Evolutionary conservation across 2,113 vertebrate species (phyloP).

Genomic region (Pteropus alecto): DNA sequence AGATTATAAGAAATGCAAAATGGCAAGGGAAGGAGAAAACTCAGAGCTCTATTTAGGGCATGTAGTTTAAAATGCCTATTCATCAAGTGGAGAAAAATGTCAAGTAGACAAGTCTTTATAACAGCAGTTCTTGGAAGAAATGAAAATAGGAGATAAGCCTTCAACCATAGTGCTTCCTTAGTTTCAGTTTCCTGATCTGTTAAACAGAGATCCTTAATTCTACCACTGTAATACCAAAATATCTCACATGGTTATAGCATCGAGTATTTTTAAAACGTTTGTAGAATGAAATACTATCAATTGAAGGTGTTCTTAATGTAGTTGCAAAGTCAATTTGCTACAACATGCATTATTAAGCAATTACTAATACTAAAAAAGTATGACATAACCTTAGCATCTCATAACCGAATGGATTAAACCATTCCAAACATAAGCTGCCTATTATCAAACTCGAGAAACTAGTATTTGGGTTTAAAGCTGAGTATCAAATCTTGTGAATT

Average conservation of each 20-base stretch:
- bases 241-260: neutral
- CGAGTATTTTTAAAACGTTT: neutral
- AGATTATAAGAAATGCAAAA: neutral
- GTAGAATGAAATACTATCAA: neutral
- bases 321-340: neutral
- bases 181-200: neutral
- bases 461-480: neutral
- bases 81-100: neutral
- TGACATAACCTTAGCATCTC: neutral
- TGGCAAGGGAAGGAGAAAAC: neutral
- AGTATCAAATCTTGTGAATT: neutral
- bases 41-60: neutral
- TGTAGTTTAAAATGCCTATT: neutral
- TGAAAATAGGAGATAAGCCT: neutral
- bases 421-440: neutral
- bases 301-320: neutral
- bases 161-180: neutral
- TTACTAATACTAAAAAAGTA: neutral
- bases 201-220: neutral
- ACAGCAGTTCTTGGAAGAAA: neutral
- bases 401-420: neutral
- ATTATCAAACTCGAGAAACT: slow-evolving; percentile 6
- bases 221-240: neutral
- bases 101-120: neutral
- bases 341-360: neutral